Conservation (phyloP, 2,113 vertebrate genomes). For the Cervus canadensis region DNA sequence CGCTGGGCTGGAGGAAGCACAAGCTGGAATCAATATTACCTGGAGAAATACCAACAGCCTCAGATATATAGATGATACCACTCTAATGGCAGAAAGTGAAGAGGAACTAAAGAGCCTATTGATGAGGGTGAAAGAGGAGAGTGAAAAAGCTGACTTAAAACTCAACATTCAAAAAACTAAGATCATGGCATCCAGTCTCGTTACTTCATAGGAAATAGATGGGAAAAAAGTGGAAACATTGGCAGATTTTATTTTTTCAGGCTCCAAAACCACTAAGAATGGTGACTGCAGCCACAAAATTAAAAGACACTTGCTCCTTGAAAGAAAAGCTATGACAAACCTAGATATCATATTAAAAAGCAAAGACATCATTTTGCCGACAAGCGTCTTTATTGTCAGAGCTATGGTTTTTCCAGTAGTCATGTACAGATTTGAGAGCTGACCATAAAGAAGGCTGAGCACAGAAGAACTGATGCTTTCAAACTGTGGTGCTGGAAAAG, state of each 20-base stretch:
- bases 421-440: neutral
- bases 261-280: neutral
- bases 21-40: neutral
- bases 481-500: neutral
- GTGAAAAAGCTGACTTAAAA: neutral
- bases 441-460: neutral
- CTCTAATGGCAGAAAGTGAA: neutral
- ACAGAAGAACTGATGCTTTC: neutral
- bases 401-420: neutral
- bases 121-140: neutral
- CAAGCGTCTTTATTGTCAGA: neutral
- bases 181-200: neutral
- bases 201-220: neutral
- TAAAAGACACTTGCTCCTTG: neutral
- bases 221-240: neutral
- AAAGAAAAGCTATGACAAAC: neutral
- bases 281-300: neutral
- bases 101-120: neutral
- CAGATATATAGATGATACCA: neutral
- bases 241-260: neutral
- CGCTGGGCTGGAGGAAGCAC: neutral
- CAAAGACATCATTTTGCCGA: neutral
- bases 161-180: neutral
- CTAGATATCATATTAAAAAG: neutral
- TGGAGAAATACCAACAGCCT: neutral